Percentiles rank a stretch among this genome's conserved stretches.
These are phyloP conservation scores for Ceyx cyanopectus DNA, from an alignment of 2,113 vertebrate genomes.

Conservation along the genomic window DNA sequence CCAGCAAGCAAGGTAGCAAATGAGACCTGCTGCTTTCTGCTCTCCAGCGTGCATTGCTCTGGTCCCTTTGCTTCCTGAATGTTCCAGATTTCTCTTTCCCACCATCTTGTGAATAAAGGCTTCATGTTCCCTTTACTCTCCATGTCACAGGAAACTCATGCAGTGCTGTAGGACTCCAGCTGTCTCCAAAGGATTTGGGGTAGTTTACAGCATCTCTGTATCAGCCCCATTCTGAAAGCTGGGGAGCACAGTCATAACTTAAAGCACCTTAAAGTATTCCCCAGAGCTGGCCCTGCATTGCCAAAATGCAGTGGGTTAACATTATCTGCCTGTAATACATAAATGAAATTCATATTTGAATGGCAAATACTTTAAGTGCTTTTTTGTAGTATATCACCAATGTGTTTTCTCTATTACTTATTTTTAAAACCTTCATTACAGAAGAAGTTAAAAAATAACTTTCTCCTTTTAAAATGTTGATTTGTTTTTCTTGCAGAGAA, in stretches of 20 bases:
- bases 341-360: slow-evolving; percentile 68
- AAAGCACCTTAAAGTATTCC: not conserved
- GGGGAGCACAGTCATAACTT: not conserved
- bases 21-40: not conserved
- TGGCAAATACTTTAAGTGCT: slow-evolving; percentile 50
- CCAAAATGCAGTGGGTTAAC: slow-evolving; percentile 25
- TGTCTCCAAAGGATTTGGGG: not conserved
- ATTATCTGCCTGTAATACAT: slow-evolving; percentile 28
- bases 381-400: slow-evolving; percentile 46
- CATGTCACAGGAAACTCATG: not conserved
- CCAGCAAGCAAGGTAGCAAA: not conserved
- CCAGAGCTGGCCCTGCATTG: not conserved
- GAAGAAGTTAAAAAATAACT: slow-evolving; percentile 73
- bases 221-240: not conserved
- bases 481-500: slow-evolving; percentile 72
- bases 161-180: not conserved
- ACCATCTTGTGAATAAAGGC: not conserved
- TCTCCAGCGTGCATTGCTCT: not conserved
- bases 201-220: not conserved
- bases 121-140: not conserved
- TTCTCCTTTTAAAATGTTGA: slow-evolving; percentile 73
- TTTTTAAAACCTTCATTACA: slow-evolving; percentile 73
- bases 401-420: slow-evolving; percentile 72
- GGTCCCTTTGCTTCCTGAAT: not conserved
- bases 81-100: not conserved